A percentile compares a stretch with the other conserved stretches of the same genome.
phyloP scores from a whole-genome alignment of 2,888 invertebrate species.

The Azorinus chamasolen region DNA sequence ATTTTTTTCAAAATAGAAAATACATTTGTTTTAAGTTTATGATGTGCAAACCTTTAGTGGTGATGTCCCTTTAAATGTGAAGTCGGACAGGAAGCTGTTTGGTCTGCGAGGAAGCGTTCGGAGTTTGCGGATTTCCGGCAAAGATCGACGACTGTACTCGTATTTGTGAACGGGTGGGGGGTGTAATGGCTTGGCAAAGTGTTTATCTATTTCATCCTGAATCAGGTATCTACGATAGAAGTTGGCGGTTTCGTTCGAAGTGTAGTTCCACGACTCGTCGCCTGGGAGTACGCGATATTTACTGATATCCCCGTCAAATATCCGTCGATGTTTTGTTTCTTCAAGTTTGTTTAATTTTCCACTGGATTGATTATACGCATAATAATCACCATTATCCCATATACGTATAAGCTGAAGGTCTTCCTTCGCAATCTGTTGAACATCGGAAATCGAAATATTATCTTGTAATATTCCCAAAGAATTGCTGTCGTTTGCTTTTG shows the following conservation, averaged over 20 bases:
- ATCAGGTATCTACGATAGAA: constrained; percentile 57
- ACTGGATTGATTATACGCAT: constrained; percentile 43
- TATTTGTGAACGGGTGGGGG: background rate
- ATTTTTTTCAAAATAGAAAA: too few species aligned
- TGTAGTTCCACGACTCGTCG: constrained; percentile 47
- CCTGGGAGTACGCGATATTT: constrained; percentile 42
- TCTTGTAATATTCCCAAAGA: background rate
- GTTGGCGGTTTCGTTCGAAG: constrained; percentile 37
- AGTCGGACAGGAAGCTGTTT: constrained; percentile 33
- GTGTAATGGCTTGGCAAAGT: constrained; percentile 1
- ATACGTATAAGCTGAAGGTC: constrained; percentile 3
- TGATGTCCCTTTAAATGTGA: constrained; percentile 7
- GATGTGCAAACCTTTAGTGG: constrained; percentile 28
- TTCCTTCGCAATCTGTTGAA: background rate
- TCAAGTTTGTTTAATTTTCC: constrained; percentile 40
- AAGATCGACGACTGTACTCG: constrained; percentile 12
- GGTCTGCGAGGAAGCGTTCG: background rate
- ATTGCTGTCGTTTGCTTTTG: constrained; percentile 17
- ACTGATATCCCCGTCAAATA: background rate
- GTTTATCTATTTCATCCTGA: constrained; percentile 46
- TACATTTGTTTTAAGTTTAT: too few species aligned
- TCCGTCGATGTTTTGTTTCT: constrained; percentile 6
- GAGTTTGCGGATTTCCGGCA: constrained; percentile 19
- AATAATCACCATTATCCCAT: constrained; percentile 52
- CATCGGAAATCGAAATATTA: background rate